Evolutionary conservation across 2,888 invertebrate species (phyloP), one percentile per base, ranked within the genome.

Genomic region (Aproaerema taeniolella): DNA sequence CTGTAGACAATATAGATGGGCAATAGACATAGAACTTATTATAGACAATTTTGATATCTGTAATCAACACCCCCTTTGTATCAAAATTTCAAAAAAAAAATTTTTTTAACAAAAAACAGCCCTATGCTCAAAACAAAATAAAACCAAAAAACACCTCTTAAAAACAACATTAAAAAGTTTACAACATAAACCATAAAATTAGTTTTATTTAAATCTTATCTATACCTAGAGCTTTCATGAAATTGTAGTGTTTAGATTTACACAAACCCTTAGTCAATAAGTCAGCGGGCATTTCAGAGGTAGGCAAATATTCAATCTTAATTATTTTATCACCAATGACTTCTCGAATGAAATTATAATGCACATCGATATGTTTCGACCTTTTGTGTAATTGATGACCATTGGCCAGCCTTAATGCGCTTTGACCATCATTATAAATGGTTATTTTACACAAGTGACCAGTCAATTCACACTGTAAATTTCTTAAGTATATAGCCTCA

Each of bases 241-340:
- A 35, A 10, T 35, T 12, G 29, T 16, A 31, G 35, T 38, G 42
- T 38, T 31, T 42, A 26, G 12, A 13, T 16, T 14, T 25, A 42
- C 38, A 13, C 13, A 42, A 31, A 34, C 34, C 33, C 24, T 42
- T 42, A 10, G 38, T 42, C 5, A 42, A 29, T 4, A 38, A 16
- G 12, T 38, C 35, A 26, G 35, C 35, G 25, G 35, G 39, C 39
- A 42, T 42, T 12, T 42, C 34, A 12, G 38, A 38, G 28, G 42
- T 42, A 12, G 26, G 20, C 20, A 39, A 25, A 17, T 42, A 42
- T 12, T 31, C 11, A 16, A 32, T 26, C 5, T 26, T n/a, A 25
- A 26, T 8, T 25, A 15, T 5, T 2, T 35, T 35, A 3, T 35
- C 15, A 14, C 13, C 25, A 13, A 35, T 17, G 7, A n/a, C 14